Evolutionary conservation across 2,113 vertebrate species (phyloP).

Genomic region (Tychaedon coryphoeus): DNA sequence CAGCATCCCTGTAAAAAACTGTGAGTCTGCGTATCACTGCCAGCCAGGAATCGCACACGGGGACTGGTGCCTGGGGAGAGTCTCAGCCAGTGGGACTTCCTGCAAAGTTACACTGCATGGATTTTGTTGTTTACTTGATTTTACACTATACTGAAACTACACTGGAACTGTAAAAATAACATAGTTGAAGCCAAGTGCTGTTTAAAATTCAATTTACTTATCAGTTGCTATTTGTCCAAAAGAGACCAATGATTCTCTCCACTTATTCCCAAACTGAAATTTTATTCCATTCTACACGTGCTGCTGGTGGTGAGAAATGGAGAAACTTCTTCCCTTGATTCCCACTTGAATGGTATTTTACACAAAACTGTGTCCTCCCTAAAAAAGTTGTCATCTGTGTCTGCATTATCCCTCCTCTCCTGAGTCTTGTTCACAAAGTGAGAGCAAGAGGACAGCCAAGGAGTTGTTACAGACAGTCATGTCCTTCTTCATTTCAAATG

Average conservation of each 20-base stretch:
- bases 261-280: neutral
- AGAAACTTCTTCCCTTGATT: neutral
- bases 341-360: neutral
- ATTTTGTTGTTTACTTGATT: neutral
- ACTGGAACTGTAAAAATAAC: neutral
- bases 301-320: neutral
- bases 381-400: neutral
- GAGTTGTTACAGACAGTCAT: neutral
- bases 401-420: neutral
- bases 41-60: accelerated
- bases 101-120: neutral
- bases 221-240: neutral
- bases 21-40: neutral
- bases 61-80: neutral
- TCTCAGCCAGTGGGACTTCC: neutral
- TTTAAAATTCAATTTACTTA: neutral
- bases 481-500: neutral
- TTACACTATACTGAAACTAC: neutral
- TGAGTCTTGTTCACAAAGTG: neutral
- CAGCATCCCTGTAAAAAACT: neutral
- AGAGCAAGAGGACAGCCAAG: neutral
- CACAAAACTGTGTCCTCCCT: neutral
- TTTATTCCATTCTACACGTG: neutral
- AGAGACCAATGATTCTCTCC: neutral
- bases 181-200: neutral